Conservation (phyloP, 1,140 invertebrate genomes). For the Homalodisca vitripennis region DNA sequence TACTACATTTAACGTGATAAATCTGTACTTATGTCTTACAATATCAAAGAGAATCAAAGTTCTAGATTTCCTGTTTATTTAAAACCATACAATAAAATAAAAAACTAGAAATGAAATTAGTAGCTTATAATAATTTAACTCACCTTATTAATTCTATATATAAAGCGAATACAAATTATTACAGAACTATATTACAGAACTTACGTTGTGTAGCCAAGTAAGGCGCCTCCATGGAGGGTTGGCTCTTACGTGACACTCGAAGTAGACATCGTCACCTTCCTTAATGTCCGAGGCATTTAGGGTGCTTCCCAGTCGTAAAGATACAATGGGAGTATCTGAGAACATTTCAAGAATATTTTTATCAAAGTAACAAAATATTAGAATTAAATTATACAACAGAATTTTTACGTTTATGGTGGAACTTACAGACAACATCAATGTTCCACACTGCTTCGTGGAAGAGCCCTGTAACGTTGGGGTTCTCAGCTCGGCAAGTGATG, state of each 20-base stretch:
- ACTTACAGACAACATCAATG: constrained; percentile 85
- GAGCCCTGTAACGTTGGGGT: constrained; percentile 79
- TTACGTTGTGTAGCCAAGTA: constrained; percentile 82
- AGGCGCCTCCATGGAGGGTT: constrained; percentile 84
- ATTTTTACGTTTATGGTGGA: background rate
- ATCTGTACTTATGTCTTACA: too few species aligned
- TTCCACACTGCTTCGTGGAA: constrained; percentile 80
- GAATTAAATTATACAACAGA: too few species aligned
- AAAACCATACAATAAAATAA: too few species aligned
- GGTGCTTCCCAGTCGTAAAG: constrained; percentile 77
- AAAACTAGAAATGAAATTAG: too few species aligned
- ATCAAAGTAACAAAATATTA: too few species aligned
- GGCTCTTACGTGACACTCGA: constrained; percentile 86
- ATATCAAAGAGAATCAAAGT: too few species aligned
- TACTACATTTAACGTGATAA: too few species aligned
- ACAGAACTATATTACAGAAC: too few species aligned
- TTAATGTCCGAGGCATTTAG: constrained; percentile 85
- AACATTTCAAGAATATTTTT: constrained; percentile 46
- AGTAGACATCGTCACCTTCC: constrained; percentile 90
- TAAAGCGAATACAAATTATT: too few species aligned
- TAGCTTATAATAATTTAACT: too few species aligned
- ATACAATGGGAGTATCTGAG: constrained; percentile 81
- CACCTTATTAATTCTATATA: too few species aligned
- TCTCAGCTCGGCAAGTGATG: constrained; percentile 83
- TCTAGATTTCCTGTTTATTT: too few species aligned